Base-by-base conservation (phyloP, 2,888 invertebrate species). In the Phrixothrix hirtus region DNA sequence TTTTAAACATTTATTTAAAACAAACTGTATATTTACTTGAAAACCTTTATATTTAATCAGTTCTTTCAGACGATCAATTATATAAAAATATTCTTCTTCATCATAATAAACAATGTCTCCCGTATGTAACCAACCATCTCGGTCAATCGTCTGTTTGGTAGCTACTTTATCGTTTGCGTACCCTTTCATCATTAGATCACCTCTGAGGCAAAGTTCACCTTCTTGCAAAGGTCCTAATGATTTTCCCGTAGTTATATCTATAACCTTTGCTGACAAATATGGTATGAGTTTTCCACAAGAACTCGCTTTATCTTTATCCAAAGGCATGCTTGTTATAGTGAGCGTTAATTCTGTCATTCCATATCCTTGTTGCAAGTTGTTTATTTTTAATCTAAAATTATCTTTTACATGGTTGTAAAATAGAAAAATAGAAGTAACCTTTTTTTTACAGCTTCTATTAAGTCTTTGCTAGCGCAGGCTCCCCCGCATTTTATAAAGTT, bases 31-130 rank as follows among this genome's bases (percentile, higher is more conserved):
- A 35, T 34, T 21, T 31, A 90, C 89, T 82, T 90, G 87, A 66
- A 85, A 88, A 29, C 87, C 92, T 73, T 94, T 93, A 68, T 91
- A 92, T 73, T 95, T 95, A 66, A 95, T 94, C 16, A 95, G 82
- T 70, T 94, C 93, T 72, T 95, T 95, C 12, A 92, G 77, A 54
- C 95, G 78, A 71, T 92, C 94, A 1, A 92, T 88, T 57, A 94
- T 85, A 67, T 82, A 92, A 73, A 92, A 88, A 72, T 81, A 86
- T 1, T 85, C 85, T n/a, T 92, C 85, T 0, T 82, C 73, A 67
- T 93, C 91, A 62, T 85, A 89, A 71, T 89, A 91, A 1, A 88
- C 93, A 59, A 94, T 78, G 71, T 95, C 94, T 0, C 93, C 93
- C 15, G 87, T 85, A 59, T 84, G 82, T 9, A 89, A 72, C 83